Percentiles rank a stretch among this genome's conserved stretches.
These are phyloP conservation scores for Hepsetus odoe DNA, from an alignment of 2,113 vertebrate genomes.

Conservation along the genomic window DNA sequence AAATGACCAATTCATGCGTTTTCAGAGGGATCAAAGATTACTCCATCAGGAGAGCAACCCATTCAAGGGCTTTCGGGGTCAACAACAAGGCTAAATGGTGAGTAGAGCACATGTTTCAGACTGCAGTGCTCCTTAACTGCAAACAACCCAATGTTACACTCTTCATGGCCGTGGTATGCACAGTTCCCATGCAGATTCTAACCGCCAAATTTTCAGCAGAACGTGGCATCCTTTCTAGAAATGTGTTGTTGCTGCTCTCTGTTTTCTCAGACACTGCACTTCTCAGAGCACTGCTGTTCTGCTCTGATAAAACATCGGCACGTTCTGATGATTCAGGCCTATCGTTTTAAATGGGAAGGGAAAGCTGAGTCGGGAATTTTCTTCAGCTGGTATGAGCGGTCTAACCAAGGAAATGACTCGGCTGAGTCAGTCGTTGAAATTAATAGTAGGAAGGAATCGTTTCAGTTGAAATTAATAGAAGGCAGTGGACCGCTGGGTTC, in stretches of 20 bases:
- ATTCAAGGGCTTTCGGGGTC: constrained; percentile 31
- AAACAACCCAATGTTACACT: neutral
- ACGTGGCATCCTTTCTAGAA: neutral
- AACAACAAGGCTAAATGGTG: constrained; percentile 31
- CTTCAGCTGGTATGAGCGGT: too few species aligned
- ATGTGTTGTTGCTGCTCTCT: neutral
- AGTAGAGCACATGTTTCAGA: constrained; percentile 24
- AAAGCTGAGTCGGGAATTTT: too few species aligned
- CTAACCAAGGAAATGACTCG: too few species aligned
- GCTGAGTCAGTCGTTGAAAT: too few species aligned
- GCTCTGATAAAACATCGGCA: too few species aligned
- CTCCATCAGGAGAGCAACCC: constrained; percentile 20
- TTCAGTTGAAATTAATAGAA: too few species aligned
- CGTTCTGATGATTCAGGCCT: too few species aligned
- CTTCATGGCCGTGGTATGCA: neutral
- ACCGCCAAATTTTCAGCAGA: neutral
- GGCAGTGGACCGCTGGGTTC: too few species aligned
- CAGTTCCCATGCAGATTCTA: neutral
- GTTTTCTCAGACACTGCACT: neutral
- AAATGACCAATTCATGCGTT: constrained; percentile 22
- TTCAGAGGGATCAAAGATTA: constrained; percentile 19
- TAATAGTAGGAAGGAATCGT: too few species aligned
- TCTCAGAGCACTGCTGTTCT: too few species aligned
- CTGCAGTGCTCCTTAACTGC: constrained; percentile 20
- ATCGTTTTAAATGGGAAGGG: too few species aligned